These are phyloP conservation scores for Thalassophryne amazonica DNA, from an alignment of 2,797 vertebrate species.

Conservation along the genomic window DNA sequence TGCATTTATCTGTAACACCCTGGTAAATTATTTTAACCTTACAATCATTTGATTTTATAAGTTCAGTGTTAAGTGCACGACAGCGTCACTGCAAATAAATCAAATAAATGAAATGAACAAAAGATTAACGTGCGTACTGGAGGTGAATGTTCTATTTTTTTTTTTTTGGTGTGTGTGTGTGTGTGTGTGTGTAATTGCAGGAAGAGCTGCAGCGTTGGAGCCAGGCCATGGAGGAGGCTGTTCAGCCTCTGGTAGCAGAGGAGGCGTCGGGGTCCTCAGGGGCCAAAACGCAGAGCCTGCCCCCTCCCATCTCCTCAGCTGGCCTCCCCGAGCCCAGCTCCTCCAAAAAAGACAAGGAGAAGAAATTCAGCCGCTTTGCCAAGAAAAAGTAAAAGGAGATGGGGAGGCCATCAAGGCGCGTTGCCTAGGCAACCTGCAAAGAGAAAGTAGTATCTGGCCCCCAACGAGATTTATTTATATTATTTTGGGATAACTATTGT, in stretches of 20 bases:
- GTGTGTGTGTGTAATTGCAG: constrained; percentile 63
- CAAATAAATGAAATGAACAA: constrained; percentile 6
- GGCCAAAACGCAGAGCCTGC: constrained; percentile 84
- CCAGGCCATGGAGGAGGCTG: constrained; percentile 81
- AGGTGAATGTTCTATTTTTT: constrained; percentile 14
- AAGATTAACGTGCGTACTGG: not conserved
- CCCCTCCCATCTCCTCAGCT: constrained; percentile 74
- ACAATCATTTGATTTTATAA: not conserved
- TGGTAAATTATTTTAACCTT: constrained; percentile 10
- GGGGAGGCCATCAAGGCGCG: constrained; percentile 10
- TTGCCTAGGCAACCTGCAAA: constrained; percentile 46
- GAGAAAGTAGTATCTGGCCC: constrained; percentile 57
- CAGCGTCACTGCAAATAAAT: too few relatives aligned
- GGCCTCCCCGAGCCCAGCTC: constrained; percentile 69
- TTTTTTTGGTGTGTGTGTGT: constrained; percentile 16
- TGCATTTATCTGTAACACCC: not conserved
- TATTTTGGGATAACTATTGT: constrained; percentile 61
- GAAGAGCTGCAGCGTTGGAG: constrained; percentile 92
- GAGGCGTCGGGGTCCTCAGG: constrained; percentile 71
- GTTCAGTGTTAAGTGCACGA: not conserved
- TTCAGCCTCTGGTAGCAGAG: constrained; percentile 68
- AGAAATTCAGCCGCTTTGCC: constrained; percentile 91
- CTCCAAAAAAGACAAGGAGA: constrained; percentile 92
- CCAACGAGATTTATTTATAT: constrained; percentile 63
- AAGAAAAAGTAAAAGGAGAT: constrained; percentile 88